A percentile compares a stretch with the other conserved stretches of the same genome.
Conservation (phyloP, 2,113 vertebrate genomes). For the Vombatus ursinus region DNA sequence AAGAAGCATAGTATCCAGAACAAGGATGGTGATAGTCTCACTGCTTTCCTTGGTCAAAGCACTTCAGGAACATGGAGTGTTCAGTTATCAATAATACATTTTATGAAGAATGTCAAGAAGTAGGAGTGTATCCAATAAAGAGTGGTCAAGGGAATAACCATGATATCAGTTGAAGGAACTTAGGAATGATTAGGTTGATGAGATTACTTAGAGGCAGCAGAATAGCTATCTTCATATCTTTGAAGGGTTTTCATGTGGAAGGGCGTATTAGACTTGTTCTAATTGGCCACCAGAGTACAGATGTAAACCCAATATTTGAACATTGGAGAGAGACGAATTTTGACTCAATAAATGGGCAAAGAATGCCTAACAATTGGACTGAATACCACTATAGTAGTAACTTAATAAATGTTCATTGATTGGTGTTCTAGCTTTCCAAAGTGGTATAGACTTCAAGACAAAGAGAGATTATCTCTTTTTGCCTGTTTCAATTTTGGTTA, state of each 20-base stretch:
- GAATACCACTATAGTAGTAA: neutral
- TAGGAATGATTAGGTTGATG: neutral
- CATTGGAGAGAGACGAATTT: neutral
- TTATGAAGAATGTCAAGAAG: neutral
- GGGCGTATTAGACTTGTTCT: neutral
- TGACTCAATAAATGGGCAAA: neutral
- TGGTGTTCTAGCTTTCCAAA: neutral
- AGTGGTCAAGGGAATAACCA: neutral
- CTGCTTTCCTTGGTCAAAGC: too few species aligned
- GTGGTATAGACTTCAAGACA: neutral
- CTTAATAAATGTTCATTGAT: neutral
- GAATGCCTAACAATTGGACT: neutral
- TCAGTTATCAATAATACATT: neutral
- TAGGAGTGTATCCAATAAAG: neutral
- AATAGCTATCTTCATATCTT: neutral
- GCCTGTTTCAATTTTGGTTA: neutral
- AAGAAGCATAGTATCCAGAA: neutral
- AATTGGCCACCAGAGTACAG: neutral
- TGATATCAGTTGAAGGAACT: neutral
- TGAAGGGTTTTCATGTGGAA: neutral
- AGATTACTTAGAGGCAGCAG: neutral
- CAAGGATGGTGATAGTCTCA: neutral
- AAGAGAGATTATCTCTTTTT: neutral
- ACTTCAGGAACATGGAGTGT: neutral
- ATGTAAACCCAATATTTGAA: neutral